These are phyloP conservation scores for Oreochromis mossambicus DNA, from an alignment of 2,797 vertebrate genomes.

Conservation along the genomic window DNA sequence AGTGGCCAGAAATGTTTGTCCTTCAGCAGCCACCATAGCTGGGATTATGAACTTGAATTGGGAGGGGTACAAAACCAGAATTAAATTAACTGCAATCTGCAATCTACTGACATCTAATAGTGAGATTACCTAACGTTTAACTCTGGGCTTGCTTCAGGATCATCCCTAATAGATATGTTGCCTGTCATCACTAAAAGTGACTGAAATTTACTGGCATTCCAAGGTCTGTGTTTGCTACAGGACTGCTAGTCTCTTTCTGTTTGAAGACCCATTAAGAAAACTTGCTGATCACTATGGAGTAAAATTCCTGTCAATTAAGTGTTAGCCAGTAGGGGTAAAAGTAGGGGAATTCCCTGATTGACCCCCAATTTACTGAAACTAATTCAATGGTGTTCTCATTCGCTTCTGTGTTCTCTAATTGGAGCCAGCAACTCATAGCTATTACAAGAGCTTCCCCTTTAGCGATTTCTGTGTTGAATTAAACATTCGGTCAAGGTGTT, in stretches of 20 bases:
- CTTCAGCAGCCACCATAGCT: not conserved
- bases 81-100: not conserved
- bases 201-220: not conserved
- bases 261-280: not conserved
- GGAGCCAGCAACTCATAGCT: not conserved
- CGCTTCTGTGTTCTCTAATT: not conserved
- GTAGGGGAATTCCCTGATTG: not conserved
- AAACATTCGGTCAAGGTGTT: not conserved
- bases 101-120: not conserved
- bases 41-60: not conserved
- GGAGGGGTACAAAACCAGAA: not conserved
- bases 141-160: not conserved
- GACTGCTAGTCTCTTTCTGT: not conserved
- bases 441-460: not conserved
- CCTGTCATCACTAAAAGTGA: not conserved
- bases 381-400: not conserved
- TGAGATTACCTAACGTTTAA: not conserved
- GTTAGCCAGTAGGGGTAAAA: not conserved
- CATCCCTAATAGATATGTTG: not conserved
- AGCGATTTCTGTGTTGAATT: constrained; percentile 14
- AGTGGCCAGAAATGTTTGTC: not conserved
- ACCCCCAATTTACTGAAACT: not conserved
- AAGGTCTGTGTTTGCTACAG: not conserved
- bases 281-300: not conserved
- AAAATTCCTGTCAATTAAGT: not conserved